Evolutionary conservation across 2,888 invertebrate species (phyloP), one percentile per base, ranked within the genome.

Genomic region (Blastobasis adustella): DNA sequence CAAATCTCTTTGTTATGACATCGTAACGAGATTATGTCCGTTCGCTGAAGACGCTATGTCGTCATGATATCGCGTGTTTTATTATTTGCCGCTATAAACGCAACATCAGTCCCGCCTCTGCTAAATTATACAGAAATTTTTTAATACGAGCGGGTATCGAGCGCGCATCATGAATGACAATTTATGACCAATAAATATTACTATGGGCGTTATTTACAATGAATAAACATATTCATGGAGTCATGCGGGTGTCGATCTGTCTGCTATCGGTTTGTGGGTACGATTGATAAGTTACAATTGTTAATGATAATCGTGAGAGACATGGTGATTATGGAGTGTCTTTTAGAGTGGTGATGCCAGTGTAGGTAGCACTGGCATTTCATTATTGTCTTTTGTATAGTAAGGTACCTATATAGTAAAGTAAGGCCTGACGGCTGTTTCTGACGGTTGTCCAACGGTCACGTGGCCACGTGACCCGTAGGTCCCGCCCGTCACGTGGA

Each of bases 1-100:
- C 87, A 87, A 88, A 88, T 87, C 87, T 88, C 84, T 86, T 87
- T 86, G 85, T 88, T 88, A 88, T 84, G 87, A 82, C 86, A 86
- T 87, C 87, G 86, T 88, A 82, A 87, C 83, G 76, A 81, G 82
- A 86, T 88, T 87, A 88, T 86, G 87, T 86, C 87, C 86, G 74
- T 81, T 79, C 78, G 77, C 67, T 71, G 82, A 84, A 85, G 84
- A 85, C 76, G 55, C 75, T 79, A 76, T 77, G 79, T 70, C 76
- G 77, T 79, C 79, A 78, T 73, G 68, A 75, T 74, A 75, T 74
- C 75, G 75, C 79, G 76, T 79, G 76, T 83, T 86, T 85, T 84
- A 87, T 85, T 84, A 80, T 85, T 82, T 79, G 65, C 63, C 70
- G 79, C 76, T 69, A 79, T 82, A 82, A 84, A 82, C 74, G 69